A percentile compares a stretch with the other conserved stretches of the same genome.
phyloP scores from a whole-genome alignment of 2,797 vertebrate genomes.

The Gymnoscopelus microlampas region DNA sequence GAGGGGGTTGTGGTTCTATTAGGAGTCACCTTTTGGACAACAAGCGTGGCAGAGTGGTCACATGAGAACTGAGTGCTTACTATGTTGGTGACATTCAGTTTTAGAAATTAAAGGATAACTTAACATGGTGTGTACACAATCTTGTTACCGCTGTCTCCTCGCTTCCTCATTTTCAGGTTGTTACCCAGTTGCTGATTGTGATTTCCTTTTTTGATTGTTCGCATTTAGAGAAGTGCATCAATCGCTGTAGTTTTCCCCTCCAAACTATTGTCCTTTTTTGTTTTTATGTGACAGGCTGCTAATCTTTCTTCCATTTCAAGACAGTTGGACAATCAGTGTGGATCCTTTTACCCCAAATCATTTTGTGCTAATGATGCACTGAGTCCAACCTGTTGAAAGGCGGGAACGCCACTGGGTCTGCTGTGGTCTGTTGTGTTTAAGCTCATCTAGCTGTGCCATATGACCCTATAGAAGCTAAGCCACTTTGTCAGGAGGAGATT shows the following conservation, averaged over 20 bases:
- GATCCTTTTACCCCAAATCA: neutral
- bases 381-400: slow-evolving; percentile 50
- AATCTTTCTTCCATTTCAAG: neutral
- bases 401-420: slow-evolving; percentile 30
- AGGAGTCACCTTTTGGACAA: neutral
- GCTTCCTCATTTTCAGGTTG: slow-evolving; percentile 1
- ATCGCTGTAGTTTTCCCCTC: no score
- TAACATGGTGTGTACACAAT: neutral
- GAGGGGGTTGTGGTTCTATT: neutral
- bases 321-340: neutral
- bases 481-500: slow-evolving; percentile 86
- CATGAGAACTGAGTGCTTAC: slow-evolving; percentile 6
- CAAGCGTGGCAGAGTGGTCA: neutral
- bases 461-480: slow-evolving; percentile 83
- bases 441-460: slow-evolving; percentile 77
- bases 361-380: slow-evolving; percentile 1
- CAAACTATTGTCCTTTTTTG: no score
- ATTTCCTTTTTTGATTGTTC: no score
- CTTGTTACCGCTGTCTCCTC: neutral
- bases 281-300: neutral
- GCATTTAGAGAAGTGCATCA: no score
- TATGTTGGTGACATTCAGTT: neutral
- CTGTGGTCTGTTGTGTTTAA: slow-evolving; percentile 66
- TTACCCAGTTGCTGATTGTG: no score
- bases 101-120: neutral